Evolutionary conservation across 1,140 invertebrate genomes (phyloP), one percentile per base, ranked within the genome.

Genomic region (Drosophila miranda): DNA sequence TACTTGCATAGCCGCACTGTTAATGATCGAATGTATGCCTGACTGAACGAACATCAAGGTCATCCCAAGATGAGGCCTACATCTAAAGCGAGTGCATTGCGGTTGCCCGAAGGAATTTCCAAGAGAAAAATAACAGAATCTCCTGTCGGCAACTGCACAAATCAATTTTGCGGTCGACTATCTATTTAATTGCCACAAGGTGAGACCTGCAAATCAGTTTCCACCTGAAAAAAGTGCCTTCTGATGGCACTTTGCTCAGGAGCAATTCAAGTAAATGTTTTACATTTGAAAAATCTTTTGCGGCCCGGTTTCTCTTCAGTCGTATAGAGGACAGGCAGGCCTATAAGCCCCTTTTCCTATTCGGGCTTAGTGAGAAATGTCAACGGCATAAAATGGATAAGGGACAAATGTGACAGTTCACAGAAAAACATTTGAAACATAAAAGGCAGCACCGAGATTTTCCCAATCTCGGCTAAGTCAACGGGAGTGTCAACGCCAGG

Each of bases 341-440:
- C 26, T 3, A 3, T 68, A 69, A 69, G 66, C 66, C 58, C 69
- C 68, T 81, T 86, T 86, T 87, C 61, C 58, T 54, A 67, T 77
- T 84, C 77, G 77, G 63, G 77, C 63, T 86, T 80, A 76, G 81
- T 74, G 69, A 56, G 60, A 87, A 87, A 88, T 82, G 82, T 87
- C 82, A 73, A 77, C 67, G 78, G 54, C 82, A 75, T 75, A 71
- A 87, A 87, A 78, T 57, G 75, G 75, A 87, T 78, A 88, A 87
- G 63, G 75, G 78, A 67, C 67, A 86, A 86, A 80, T 86, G 83
- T 88, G 78, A 88, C 82, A 87, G 83, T 86, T 82, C 63, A 62
- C 66, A 82, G 58, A 66, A 86, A 72, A 78, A 77, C 71, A 80
- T 75, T 68, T 23, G 72, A 30, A 44, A 72, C 68, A 86, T 77